Base-by-base conservation (phyloP, 2,888 invertebrate species). In the Agapostemon virescens region DNA sequence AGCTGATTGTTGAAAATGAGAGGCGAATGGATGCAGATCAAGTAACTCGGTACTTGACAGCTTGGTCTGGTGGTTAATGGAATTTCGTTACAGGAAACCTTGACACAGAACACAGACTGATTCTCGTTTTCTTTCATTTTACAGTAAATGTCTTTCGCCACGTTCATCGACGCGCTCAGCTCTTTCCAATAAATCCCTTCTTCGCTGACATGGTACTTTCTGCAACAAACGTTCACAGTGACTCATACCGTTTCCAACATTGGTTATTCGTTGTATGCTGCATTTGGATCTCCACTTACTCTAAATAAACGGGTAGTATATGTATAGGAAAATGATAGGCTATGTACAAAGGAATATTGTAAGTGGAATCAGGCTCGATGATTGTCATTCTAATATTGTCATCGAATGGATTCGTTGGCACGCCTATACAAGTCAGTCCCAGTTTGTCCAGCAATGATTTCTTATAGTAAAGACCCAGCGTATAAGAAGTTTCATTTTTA, bases 111-210 rank as follows among this genome's bases (percentile, higher is more conserved):
- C 40, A 95, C 94, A 67, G 95, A 94, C 30, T 93, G 58, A 42
- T 38, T 75, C n/a, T 85, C 91, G 77, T 95, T 95, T 15, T 93
- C 94, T 89, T 95, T 95, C 7, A 96, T 94, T 7, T 94, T 94
- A 89, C 97, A 97, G 78, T 94, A 94, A 85, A 96, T 93, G 88
- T 96, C 95, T 77, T 95, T 94, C 0, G 95, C 94, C 0, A 94
- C 94, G 66, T 95, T 96, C 79, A 95, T 93, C 85, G 95, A 95
- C 5, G 94, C 94, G 0, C 95, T 95, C 79, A 97, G 92, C 85
- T 97, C 97, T 93, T 95, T 95, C 97, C 97, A 97, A 95, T 96
- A 97, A 63, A 97, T 95, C 1, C 96, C 96, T 77, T 94, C 94
- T 0, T 95, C 95, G 40, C 96, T 95, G 17, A 95, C 94, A 88